Conservation (phyloP, 2,888 invertebrate genomes). For the Hydraecia micacea region DNA sequence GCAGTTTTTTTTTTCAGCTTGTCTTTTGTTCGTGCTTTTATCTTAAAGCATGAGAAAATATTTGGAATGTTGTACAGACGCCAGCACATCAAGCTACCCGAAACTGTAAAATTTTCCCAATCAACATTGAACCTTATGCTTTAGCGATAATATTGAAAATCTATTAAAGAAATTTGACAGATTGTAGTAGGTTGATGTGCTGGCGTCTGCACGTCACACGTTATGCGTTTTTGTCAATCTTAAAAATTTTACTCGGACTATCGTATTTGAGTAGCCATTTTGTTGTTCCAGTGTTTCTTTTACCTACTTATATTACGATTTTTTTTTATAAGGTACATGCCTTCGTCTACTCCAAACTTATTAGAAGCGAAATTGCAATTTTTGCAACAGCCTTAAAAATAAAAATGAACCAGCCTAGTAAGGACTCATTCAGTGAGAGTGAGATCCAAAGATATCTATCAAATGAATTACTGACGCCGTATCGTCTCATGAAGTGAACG, state of each 20-base stretch:
- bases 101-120: too few relatives aligned
- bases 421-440: not conserved
- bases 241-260: not conserved
- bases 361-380: not conserved
- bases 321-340: not conserved
- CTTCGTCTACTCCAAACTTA: not conserved
- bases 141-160: too few relatives aligned
- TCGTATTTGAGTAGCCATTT: not conserved
- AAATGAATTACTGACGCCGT: slow-evolving; percentile 6
- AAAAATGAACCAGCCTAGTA: too few relatives aligned
- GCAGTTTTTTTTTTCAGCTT: not conserved
- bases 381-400: not conserved
- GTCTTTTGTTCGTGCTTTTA: slow-evolving; percentile 12
- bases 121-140: too few relatives aligned
- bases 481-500: slow-evolving; percentile 1
- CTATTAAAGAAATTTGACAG: too few relatives aligned
- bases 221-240: not conserved
- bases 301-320: not conserved
- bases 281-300: not conserved
- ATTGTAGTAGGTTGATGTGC: too few relatives aligned
- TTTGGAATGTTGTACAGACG: slow-evolving; percentile 6
- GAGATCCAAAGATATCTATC: slow-evolving; percentile 17
- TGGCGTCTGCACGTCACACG: not conserved
- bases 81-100: too few relatives aligned
- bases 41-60: slow-evolving; percentile 37